Evolutionary conservation across 2,797 vertebrate species (phyloP).

Genomic region (Fringilla coelebs): DNA sequence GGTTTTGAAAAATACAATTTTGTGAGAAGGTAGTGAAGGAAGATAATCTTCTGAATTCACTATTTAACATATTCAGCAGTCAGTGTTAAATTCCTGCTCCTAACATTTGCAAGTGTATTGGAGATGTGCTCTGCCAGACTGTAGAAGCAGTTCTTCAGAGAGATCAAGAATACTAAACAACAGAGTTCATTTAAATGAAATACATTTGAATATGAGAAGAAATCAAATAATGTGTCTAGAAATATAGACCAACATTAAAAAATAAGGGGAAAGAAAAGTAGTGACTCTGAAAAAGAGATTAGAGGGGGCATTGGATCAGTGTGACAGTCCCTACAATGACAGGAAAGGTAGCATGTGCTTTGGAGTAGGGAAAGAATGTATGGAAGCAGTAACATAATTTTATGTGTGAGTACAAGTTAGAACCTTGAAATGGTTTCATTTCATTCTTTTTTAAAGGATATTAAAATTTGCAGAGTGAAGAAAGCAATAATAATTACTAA

Average conservation of each 20-base stretch:
- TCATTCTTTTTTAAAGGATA: not conserved
- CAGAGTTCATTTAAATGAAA: not conserved
- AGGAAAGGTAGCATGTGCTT: not conserved
- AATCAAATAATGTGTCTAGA: not conserved
- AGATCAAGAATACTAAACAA: not conserved
- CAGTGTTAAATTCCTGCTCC: not conserved
- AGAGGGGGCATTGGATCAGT: not conserved
- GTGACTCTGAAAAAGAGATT: not conserved
- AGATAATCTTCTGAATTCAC: not conserved
- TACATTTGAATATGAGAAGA: not conserved
- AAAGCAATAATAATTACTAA: not conserved
- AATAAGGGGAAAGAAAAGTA: not conserved
- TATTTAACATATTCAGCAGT: not conserved
- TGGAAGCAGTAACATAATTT: not conserved
- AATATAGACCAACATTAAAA: not conserved
- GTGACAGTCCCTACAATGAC: not conserved
- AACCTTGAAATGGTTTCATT: not conserved
- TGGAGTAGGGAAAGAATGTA: rapidly evolving
- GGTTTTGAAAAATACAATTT: not conserved
- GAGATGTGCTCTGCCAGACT: not conserved
- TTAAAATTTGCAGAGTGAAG: not conserved
- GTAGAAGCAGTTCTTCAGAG: not conserved
- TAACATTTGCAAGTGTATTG: not conserved
- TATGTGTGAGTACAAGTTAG: not conserved
- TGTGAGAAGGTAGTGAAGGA: not conserved